Evolutionary conservation across 2,888 invertebrate genomes (phyloP).

Genomic region (Dilophus febrilis): DNA sequence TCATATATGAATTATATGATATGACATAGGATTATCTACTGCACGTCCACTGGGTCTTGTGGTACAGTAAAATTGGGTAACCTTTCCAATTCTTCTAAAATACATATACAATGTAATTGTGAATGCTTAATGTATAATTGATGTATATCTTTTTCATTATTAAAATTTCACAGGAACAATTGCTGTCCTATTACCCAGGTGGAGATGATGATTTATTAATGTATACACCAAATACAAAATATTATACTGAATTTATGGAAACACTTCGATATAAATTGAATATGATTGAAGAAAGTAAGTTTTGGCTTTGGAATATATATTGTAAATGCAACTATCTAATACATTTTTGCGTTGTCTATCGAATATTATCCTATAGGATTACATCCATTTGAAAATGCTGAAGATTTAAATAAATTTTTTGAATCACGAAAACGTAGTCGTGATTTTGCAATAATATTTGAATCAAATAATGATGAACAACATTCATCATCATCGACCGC

Average conservation of each 20-base stretch:
- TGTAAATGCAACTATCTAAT: not conserved
- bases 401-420: not conserved
- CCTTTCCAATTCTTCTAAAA: too few species aligned
- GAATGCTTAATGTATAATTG: too few species aligned
- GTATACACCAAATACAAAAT: conserved; percentile 15
- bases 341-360: not conserved
- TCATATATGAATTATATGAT: too few species aligned
- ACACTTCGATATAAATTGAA: conserved; percentile 16
- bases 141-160: too few species aligned
- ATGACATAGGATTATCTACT: too few species aligned
- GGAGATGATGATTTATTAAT: conserved; percentile 18
- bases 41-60: too few species aligned
- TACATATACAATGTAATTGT: too few species aligned
- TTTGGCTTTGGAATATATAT: conserved; percentile 2
- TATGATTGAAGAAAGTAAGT: conserved; percentile 16
- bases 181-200: conserved; percentile 16
- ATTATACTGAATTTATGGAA: conserved; percentile 16
- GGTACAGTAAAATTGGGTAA: too few species aligned
- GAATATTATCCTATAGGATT: not conserved
- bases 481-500: not conserved
- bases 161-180: conserved; percentile 14
- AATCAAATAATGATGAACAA: not conserved
- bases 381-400: not conserved
- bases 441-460: conserved; percentile 3
- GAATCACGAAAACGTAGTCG: not conserved